Evolutionary conservation across 2,888 invertebrate genomes (phyloP), one percentile per base, ranked within the genome.

Genomic region (Protonemura montana): DNA sequence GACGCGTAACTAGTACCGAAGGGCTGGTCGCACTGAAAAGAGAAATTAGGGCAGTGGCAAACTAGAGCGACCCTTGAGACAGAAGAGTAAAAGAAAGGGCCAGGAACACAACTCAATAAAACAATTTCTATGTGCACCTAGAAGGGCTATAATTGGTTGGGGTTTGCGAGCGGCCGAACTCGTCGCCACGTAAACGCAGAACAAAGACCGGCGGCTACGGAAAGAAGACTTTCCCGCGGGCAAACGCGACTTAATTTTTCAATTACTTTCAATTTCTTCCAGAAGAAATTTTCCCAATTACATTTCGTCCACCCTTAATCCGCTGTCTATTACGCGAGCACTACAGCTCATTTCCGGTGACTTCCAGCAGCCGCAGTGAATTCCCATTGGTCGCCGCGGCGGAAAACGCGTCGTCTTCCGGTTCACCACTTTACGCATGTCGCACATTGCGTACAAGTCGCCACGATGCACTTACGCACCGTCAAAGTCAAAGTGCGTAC

Each of bases 311-410:
- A 59, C 59, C 59, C 59, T 59, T 59, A 21, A 59, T 59, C 59
- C 59, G 59, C 13, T 59, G 59, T 59, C 59, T 59, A 59, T 59
- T 59, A 59, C 59, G 59, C 59, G 59, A 13, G 59, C 59, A 59
- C 59, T 59, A 59, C 21, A 59, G 59, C 59, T 87, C 86, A 85
- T 85, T 85, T 85, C 85, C 86, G 85, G 82, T 87, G 87, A 87
- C 87, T 87, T 87, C 0, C 35, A 35, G 82, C 76, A 85, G 85
- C 85, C 76, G 82, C 81, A n/a, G n/a, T n/a, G n/a, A n/a, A n/a
- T n/a, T 86, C 82, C 82, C 83, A 87, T 85, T 87, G 84, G 84
- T 29, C 29, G 42, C 6, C 82, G 27, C 35, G 82, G 13, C n/a
- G n/a, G n/a, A n/a, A n/a, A n/a, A n/a, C n/a, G 35, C 81, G 26